Evolutionary conservation across 2,797 vertebrate genomes (phyloP).

Genomic region (Stomatorhinus walkeri): DNA sequence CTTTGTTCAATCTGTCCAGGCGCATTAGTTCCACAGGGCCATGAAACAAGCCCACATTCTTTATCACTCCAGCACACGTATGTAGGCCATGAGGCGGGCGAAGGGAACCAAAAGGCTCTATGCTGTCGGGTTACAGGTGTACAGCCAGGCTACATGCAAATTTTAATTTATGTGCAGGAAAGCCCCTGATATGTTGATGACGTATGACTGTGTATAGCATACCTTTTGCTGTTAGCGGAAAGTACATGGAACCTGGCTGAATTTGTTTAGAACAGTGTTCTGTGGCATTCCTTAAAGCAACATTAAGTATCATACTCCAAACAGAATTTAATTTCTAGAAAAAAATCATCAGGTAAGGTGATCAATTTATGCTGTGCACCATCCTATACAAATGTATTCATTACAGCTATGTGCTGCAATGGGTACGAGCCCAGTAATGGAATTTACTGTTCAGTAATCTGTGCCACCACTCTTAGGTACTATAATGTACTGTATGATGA

Average conservation of each 20-base stretch:
- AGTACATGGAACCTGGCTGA: not conserved
- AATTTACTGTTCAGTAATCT: not conserved
- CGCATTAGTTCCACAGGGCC: conserved; percentile 11
- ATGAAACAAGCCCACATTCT: conserved; percentile 12
- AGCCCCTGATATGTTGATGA: not conserved
- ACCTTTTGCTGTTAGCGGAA: not conserved
- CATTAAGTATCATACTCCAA: not conserved
- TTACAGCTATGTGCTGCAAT: not conserved
- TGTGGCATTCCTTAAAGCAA: not conserved
- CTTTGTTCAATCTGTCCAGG: not conserved
- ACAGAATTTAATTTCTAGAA: not conserved
- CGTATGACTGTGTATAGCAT: not conserved
- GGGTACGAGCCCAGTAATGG: not conserved
- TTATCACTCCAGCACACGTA: conserved; percentile 18
- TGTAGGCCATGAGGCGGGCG: conserved; percentile 15
- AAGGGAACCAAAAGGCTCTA: conserved; percentile 32
- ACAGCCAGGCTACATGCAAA: not conserved
- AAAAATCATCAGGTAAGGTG: not conserved
- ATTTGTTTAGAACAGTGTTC: not conserved
- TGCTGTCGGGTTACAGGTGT: not conserved
- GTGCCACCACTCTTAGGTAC: not conserved
- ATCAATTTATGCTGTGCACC: not conserved
- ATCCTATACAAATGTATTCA: not conserved
- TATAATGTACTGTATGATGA: not conserved
- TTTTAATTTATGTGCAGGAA: not conserved